These are phyloP conservation scores for Agrotis clavis DNA, from an alignment of 2,888 invertebrate species.

Conservation along the genomic window DNA sequence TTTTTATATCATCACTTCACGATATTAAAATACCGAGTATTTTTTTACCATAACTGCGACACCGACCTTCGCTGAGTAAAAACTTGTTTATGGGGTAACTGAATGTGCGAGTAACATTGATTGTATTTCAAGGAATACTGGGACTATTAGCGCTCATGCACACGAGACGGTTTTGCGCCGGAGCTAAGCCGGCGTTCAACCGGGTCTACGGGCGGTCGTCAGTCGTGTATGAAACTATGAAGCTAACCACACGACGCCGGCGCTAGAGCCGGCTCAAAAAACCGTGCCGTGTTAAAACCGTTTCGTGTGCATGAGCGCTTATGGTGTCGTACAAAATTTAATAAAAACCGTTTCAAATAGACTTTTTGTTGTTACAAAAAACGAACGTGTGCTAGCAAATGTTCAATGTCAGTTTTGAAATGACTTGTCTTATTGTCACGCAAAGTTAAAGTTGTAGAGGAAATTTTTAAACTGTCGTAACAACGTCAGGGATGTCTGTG, in stretches of 20 bases:
- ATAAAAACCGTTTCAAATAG: slow-evolving; percentile 19
- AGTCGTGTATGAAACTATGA: no score
- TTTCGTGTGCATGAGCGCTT: no score
- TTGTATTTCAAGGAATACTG: slow-evolving; percentile 11
- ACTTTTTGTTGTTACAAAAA: slow-evolving; percentile 14
- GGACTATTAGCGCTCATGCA: no score
- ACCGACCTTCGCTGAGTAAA: neutral
- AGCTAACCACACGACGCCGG: no score
- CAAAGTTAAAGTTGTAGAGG: slow-evolving; percentile 3
- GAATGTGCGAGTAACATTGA: slow-evolving; percentile 24
- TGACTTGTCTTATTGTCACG: slow-evolving; percentile 27
- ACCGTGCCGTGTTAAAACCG: no score
- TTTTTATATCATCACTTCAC: neutral
- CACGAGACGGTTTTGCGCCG: no score
- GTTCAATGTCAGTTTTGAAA: slow-evolving; percentile 38
- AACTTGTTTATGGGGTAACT: neutral
- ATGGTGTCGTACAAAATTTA: slow-evolving; percentile 9
- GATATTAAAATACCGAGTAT: no score
- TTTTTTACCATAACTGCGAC: neutral
- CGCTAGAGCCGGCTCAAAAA: no score
- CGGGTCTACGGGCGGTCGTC: no score
- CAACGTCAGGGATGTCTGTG: neutral
- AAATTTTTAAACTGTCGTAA: slow-evolving; percentile 2
- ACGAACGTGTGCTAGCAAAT: slow-evolving; percentile 19
- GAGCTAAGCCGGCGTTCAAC: no score